Conservation (phyloP, 2,113 vertebrate genomes). For the Pseudois nayaur region DNA sequence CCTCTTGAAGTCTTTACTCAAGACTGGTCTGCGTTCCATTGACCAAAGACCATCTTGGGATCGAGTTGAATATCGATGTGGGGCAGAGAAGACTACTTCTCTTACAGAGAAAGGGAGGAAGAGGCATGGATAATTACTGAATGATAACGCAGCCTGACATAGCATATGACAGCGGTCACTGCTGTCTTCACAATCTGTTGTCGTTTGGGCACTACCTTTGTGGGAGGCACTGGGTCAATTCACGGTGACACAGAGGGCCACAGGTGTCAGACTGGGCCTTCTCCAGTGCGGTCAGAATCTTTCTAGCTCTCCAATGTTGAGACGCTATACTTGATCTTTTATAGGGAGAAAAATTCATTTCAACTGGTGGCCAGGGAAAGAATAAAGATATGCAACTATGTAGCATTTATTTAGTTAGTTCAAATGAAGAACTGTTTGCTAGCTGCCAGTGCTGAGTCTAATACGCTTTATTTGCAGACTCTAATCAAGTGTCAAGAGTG, state of each 20-base stretch:
- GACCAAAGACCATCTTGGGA: background rate
- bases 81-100: background rate
- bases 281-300: background rate
- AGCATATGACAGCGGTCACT: no score
- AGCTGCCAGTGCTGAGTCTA: background rate
- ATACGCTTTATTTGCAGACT: background rate
- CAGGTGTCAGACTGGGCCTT: background rate
- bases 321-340: background rate
- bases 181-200: background rate
- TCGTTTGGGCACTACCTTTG: background rate
- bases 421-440: background rate
- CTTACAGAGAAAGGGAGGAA: background rate
- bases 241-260: background rate
- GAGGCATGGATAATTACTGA: background rate
- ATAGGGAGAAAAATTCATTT: background rate
- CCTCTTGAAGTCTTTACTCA: background rate
- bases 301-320: background rate
- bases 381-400: background rate
- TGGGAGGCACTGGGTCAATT: background rate
- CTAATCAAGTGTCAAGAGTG: background rate
- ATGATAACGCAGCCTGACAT: background rate
- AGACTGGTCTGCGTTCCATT: background rate
- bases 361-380: background rate
- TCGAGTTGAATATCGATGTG: accelerated
- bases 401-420: background rate